Conservation (phyloP, 1,140 invertebrate species). For the Drosophila pachea region DNA sequence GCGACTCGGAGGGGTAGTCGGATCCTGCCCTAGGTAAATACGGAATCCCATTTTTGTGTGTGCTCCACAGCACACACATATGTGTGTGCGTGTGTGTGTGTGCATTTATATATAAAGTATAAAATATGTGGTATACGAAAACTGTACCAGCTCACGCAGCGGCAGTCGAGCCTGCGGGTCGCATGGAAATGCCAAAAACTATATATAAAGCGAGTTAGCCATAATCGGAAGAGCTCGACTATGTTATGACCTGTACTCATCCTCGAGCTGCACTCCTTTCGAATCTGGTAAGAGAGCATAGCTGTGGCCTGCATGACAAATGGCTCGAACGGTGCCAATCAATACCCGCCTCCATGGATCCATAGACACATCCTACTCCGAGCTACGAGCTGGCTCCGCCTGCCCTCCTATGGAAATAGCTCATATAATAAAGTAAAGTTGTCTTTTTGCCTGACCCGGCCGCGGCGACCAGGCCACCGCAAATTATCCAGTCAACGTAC, state of each 20-base stretch:
- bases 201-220: conserved; percentile 51
- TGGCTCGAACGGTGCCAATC: too few species aligned
- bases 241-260: neutral
- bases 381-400: neutral
- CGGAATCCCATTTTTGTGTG: conserved; percentile 39
- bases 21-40: conserved; percentile 64
- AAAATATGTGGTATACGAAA: conserved; percentile 47
- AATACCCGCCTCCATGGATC: too few species aligned
- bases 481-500: conserved; percentile 70
- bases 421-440: conserved; percentile 68
- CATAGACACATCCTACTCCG: too few species aligned
- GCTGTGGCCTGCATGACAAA: too few species aligned
- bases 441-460: conserved; percentile 53
- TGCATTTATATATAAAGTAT: conserved; percentile 6
- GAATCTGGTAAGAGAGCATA: too few species aligned
- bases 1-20: conserved; percentile 27
- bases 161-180: conserved; percentile 5
- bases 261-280: neutral
- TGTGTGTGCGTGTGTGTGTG: too few species aligned
- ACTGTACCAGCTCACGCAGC: conserved; percentile 67
- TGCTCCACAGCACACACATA: neutral
- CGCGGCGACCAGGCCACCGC: conserved; percentile 44
- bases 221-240: neutral
- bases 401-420: neutral
- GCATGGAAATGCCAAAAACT: conserved; percentile 63